Conservation (phyloP, 2,113 vertebrate genomes). For the Chionomys nivalis region DNA sequence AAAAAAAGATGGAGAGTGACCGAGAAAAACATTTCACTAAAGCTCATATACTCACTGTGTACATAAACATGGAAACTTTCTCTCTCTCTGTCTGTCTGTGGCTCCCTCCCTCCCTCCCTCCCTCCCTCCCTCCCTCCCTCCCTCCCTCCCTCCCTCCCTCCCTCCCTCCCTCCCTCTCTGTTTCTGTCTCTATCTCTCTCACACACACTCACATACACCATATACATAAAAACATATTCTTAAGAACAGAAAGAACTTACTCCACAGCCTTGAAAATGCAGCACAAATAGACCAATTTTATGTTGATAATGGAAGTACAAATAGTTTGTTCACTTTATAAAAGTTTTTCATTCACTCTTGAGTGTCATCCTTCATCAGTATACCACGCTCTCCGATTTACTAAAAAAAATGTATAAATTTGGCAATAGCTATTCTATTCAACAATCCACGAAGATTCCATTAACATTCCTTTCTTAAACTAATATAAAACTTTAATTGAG, state of each 20-base stretch:
- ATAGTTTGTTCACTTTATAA: conserved; percentile 23
- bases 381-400: conserved; percentile 3
- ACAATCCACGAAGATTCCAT: neutral
- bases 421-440: neutral
- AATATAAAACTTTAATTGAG: conserved; percentile 51
- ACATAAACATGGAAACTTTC: neutral
- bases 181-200: too few relatives aligned
- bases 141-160: too few relatives aligned
- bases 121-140: too few relatives aligned
- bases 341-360: neutral
- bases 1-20: neutral
- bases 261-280: neutral
- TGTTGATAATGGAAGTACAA: neutral
- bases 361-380: neutral
- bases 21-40: neutral
- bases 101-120: too few relatives aligned
- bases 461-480: conserved; percentile 23
- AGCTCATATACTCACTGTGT: neutral
- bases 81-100: too few relatives aligned
- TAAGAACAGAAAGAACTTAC: neutral
- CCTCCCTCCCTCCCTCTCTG: too few relatives aligned
- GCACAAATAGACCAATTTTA: conserved; percentile 1
- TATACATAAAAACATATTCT: neutral
- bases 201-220: neutral
- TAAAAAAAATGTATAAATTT: conserved; percentile 8